phyloP scores from a whole-genome alignment of 2,888 invertebrate species.

The Melipona bicolor region DNA sequence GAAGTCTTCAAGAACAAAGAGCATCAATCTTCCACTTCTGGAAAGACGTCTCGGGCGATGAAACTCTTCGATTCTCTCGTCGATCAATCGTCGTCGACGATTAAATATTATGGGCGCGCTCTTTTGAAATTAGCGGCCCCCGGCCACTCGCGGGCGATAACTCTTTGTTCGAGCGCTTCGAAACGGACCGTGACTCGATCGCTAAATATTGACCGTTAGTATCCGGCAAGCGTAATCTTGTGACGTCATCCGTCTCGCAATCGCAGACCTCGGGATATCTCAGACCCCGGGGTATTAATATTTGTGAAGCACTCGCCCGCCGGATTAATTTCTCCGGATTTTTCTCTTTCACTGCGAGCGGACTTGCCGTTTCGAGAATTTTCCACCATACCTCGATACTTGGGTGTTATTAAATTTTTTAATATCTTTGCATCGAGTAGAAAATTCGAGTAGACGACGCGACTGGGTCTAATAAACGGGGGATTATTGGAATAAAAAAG shows the following conservation, averaged over 20 bases:
- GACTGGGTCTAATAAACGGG: too few species aligned
- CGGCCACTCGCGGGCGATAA: not conserved
- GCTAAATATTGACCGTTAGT: constrained; percentile 51
- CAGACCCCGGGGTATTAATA: constrained; percentile 37
- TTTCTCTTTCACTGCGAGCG: not conserved
- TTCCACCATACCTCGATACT: not conserved
- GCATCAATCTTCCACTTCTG: not conserved
- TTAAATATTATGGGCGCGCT: not conserved
- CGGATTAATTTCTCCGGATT: constrained; percentile 10
- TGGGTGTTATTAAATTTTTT: too few species aligned
- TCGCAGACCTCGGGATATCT: not conserved
- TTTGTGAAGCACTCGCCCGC: constrained; percentile 42
- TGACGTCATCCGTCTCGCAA: constrained; percentile 40
- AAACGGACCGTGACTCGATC: constrained; percentile 55
- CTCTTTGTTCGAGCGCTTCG: constrained; percentile 53
- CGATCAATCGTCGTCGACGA: constrained; percentile 13
- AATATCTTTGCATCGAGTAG: too few species aligned
- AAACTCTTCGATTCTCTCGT: not conserved
- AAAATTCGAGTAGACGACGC: too few species aligned
- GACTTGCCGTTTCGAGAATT: not conserved
- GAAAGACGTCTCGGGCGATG: too few species aligned
- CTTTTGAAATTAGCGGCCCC: constrained; percentile 33
- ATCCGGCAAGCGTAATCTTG: constrained; percentile 32
- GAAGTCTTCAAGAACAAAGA: not conserved
- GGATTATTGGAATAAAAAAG: too few species aligned